A percentile compares a stretch with the other conserved stretches of the same genome.
Conservation (phyloP, 2,888 invertebrate genomes). For the Shargacucullia verbasci region DNA sequence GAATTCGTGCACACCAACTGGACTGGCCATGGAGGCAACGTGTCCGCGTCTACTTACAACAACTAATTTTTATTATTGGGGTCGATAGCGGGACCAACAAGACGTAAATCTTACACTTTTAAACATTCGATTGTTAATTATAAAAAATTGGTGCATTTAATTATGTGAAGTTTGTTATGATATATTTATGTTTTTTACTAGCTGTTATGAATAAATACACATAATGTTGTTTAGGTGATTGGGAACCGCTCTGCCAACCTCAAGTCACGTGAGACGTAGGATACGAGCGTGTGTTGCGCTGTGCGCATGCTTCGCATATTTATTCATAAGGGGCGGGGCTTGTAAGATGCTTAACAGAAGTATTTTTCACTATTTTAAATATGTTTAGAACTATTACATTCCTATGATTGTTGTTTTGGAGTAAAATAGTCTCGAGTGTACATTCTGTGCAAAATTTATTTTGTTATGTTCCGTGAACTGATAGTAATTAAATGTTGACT, state of each 20-base stretch:
- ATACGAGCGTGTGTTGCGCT: not conserved
- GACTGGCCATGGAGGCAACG: slow-evolving; percentile 99
- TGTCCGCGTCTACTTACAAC: slow-evolving; percentile 96
- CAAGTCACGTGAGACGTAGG: not conserved
- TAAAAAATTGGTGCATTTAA: slow-evolving; percentile 29
- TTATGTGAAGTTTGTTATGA: slow-evolving; percentile 41
- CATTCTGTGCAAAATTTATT: slow-evolving; percentile 22
- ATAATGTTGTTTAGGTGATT: slow-evolving; percentile 26
- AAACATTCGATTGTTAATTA: not conserved
- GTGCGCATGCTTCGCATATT: not conserved
- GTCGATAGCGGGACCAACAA: slow-evolving; percentile 32
- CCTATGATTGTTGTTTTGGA: slow-evolving; percentile 29
- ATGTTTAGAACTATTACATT: slow-evolving; percentile 28
- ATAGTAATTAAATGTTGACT: slow-evolving; percentile 2
- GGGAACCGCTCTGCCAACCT: slow-evolving; percentile 8
- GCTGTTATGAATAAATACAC: slow-evolving; percentile 10
- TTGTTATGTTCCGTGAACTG: slow-evolving; percentile 2
- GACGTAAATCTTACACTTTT: slow-evolving; percentile 3
- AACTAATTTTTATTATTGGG: slow-evolving; percentile 61
- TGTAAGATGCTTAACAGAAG: too few species aligned
- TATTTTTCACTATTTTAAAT: too few species aligned
- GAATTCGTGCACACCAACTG: slow-evolving; percentile 99
- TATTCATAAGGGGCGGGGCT: too few species aligned
- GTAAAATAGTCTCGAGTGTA: slow-evolving; percentile 2
- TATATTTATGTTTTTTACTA: slow-evolving; percentile 13